These are phyloP conservation scores for Crotophaga sulcirostris DNA, from an alignment of 2,113 vertebrate genomes.

Conservation along the genomic window DNA sequence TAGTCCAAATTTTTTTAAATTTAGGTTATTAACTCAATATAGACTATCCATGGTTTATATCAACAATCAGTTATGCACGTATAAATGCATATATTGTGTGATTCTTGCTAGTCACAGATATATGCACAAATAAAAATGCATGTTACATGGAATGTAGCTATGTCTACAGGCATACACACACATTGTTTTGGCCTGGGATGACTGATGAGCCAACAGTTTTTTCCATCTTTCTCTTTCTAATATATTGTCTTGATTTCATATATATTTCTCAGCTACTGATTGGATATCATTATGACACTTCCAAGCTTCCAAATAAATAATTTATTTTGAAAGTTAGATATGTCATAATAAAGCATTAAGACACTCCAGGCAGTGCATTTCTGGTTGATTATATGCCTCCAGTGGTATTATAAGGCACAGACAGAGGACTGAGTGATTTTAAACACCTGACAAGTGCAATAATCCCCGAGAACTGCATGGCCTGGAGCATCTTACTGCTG, in stretches of 20 bases:
- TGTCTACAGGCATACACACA: rapidly evolving
- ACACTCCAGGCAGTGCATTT: constrained; percentile 68
- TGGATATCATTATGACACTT: constrained; percentile 56
- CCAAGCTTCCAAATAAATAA: constrained; percentile 72
- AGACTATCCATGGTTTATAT: not conserved
- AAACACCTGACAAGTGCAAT: constrained; percentile 79
- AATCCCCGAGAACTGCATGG: constrained; percentile 76
- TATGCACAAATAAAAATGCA: not conserved
- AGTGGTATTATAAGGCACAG: constrained; percentile 69
- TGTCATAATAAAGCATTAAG: constrained; percentile 78
- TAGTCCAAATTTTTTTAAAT: not conserved
- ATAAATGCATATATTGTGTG: not conserved
- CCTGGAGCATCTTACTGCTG: constrained; percentile 76
- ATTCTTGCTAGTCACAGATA: not conserved
- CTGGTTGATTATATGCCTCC: constrained; percentile 71
- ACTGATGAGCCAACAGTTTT: constrained; percentile 17
- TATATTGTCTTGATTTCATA: constrained; percentile 35
- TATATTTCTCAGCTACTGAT: constrained; percentile 43
- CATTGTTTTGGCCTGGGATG: constrained; percentile 2
- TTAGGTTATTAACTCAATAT: not conserved
- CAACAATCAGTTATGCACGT: not conserved
- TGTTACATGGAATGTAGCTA: not conserved
- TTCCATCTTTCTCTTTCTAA: not conserved
- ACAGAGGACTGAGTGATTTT: constrained; percentile 72
- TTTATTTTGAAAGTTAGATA: constrained; percentile 75